Evolutionary conservation across 2,797 vertebrate species (phyloP).

Genomic region (Molossus alvarezi): DNA sequence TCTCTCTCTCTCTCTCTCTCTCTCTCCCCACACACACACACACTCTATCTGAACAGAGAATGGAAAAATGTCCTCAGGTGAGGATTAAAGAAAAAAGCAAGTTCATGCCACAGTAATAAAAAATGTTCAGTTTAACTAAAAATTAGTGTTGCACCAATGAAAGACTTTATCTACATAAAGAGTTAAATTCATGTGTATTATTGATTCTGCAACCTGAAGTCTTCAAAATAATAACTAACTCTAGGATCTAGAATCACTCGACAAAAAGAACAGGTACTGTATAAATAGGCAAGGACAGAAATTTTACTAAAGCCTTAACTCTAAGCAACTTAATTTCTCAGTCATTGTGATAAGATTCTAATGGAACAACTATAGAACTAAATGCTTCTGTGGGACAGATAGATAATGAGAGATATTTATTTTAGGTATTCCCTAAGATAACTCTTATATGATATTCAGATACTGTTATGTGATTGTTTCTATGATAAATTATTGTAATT

Average conservation of each 20-base stretch:
- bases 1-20: no score
- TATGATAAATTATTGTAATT: not conserved
- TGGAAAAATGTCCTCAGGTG: no score
- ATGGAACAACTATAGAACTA: not conserved
- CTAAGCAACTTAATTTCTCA: not conserved
- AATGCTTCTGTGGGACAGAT: not conserved
- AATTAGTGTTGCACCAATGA: not conserved
- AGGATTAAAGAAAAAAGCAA: not conserved
- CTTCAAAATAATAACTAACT: not conserved
- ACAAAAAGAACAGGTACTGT: not conserved
- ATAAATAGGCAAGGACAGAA: not conserved
- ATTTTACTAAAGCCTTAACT: constrained; percentile 23
- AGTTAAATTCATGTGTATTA: not conserved
- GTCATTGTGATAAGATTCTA: not conserved
- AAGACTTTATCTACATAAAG: not conserved
- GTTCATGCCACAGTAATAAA: not conserved
- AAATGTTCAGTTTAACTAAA: not conserved
- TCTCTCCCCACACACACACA: no score
- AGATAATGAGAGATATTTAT: not conserved
- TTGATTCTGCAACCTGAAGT: not conserved
- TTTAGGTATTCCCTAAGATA: not conserved
- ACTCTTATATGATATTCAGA: not conserved
- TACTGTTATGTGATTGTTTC: not conserved
- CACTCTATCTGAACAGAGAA: no score
- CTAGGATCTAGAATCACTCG: not conserved